These are phyloP conservation scores for Neopipo cinnamomea DNA, from an alignment of 2,113 vertebrate species.

Conservation along the genomic window DNA sequence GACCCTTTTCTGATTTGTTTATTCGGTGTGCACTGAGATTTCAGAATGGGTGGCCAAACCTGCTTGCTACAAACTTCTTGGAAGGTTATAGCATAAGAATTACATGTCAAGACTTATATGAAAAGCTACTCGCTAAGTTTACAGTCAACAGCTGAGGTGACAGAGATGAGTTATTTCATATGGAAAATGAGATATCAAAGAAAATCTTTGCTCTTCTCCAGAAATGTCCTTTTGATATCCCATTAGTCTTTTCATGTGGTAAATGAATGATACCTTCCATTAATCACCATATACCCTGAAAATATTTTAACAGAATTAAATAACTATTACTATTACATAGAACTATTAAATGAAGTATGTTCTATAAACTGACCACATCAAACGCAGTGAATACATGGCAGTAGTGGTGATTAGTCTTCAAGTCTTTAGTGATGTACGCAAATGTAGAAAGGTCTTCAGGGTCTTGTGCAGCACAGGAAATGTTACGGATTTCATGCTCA, in stretches of 20 bases:
- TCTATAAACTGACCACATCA: conserved; percentile 88
- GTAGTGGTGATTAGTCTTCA: conserved; percentile 99
- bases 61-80: background rate
- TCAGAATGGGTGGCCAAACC: background rate
- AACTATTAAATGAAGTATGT: background rate
- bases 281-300: background rate
- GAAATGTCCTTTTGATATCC: background rate
- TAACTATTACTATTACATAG: background rate
- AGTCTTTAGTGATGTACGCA: conserved; percentile 99
- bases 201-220: background rate
- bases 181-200: background rate
- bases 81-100: background rate
- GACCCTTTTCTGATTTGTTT: background rate
- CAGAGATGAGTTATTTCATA: background rate
- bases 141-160: background rate
- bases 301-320: background rate
- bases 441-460: conserved; percentile 98
- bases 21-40: background rate
- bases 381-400: conserved; percentile 99
- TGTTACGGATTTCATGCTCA: conserved; percentile 98
- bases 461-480: conserved; percentile 98
- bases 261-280: background rate
- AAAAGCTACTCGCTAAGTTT: background rate
- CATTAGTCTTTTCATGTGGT: background rate
- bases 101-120: background rate